Evolutionary conservation across 2,113 vertebrate species (phyloP).

Genomic region (Ceyx melanurus): DNA sequence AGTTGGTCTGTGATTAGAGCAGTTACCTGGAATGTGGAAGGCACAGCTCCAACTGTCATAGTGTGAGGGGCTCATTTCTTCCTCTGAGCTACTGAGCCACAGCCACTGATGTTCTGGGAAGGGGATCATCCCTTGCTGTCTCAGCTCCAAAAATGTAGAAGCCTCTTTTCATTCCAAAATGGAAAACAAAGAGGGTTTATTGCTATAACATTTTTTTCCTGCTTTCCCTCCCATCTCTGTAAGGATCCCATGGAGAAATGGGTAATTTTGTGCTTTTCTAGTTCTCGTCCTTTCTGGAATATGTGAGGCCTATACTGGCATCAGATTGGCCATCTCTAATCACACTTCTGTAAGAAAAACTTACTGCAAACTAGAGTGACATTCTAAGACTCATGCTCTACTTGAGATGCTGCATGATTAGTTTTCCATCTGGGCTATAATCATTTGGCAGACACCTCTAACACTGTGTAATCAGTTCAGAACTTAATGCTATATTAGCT

Average conservation of each 20-base stretch:
- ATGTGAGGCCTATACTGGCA: neutral
- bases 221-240: neutral
- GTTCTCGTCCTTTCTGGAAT: neutral
- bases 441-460: conserved; percentile 1
- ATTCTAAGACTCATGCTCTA: neutral
- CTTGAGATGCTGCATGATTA: neutral
- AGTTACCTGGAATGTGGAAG: neutral
- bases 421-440: neutral
- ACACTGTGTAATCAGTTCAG: neutral
- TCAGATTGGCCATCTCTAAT: neutral
- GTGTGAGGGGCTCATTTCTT: neutral
- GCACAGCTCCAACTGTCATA: neutral
- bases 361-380: neutral
- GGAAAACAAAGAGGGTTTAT: neutral
- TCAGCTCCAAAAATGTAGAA: neutral
- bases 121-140: neutral
- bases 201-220: neutral
- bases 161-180: neutral
- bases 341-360: neutral
- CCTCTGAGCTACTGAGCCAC: neutral
- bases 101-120: neutral
- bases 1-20: neutral
- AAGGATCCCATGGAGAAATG: neutral
- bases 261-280: neutral
- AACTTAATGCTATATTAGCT: neutral